These are phyloP conservation scores for Tetheella fluctuosa DNA, from an alignment of 2,888 invertebrate genomes.

Conservation along the genomic window DNA sequence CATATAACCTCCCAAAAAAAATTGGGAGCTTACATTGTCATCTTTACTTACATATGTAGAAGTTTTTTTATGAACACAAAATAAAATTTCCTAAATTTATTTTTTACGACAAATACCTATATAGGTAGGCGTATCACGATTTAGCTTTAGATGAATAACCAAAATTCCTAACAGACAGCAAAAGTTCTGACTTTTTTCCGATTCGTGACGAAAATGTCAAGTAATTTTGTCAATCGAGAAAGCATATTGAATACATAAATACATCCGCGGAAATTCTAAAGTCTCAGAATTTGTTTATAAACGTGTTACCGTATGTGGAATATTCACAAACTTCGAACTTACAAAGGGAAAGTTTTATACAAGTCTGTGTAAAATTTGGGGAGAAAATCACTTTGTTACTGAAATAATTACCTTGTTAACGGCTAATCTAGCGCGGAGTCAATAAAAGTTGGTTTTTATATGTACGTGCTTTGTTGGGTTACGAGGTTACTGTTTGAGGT, in stretches of 20 bases:
- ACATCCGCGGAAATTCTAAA: background rate
- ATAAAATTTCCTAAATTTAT: no score
- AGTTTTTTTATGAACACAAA: no score
- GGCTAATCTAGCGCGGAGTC: constrained; percentile 13
- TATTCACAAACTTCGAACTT: constrained; percentile 24
- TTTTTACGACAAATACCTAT: background rate
- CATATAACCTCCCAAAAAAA: no score
- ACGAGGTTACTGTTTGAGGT: no score
- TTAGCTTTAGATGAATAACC: background rate
- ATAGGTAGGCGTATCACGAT: background rate
- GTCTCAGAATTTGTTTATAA: background rate
- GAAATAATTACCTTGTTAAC: constrained; percentile 35
- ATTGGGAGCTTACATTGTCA: no score
- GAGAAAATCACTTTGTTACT: constrained; percentile 32
- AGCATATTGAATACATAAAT: background rate
- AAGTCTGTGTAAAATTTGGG: constrained; percentile 17
- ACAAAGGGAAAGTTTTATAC: constrained; percentile 29
- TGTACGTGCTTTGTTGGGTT: constrained; percentile 13
- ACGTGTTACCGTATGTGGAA: background rate
- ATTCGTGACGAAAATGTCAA: background rate
- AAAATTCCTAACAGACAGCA: background rate
- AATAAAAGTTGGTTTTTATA: constrained; percentile 6
- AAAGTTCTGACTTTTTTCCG: constrained; percentile 1
- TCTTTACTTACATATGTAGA: no score
- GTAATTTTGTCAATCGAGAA: background rate